Evolutionary conservation across 2,797 vertebrate genomes (phyloP).

Genomic region (Clarias fuscus): DNA sequence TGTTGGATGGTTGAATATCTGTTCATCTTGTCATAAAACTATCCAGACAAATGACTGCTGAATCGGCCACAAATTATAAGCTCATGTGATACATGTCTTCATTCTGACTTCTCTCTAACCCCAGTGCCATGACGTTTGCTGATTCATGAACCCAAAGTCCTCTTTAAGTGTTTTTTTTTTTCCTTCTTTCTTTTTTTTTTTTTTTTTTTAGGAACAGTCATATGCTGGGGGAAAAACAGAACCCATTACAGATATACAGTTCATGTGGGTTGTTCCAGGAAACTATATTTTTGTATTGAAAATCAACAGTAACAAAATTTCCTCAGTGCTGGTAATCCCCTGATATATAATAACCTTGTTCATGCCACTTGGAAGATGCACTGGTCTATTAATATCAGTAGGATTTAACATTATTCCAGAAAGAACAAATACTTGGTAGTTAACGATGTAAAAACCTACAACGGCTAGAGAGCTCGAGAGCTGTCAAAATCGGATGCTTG

Average conservation of each 20-base stretch:
- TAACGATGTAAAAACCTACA: background rate
- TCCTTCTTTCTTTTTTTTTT: background rate
- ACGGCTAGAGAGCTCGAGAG: background rate
- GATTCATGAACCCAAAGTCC: background rate
- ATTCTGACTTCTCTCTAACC: background rate
- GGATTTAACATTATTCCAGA: background rate
- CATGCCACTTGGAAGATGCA: background rate
- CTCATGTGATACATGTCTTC: background rate
- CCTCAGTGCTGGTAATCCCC: background rate
- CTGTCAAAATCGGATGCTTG: background rate
- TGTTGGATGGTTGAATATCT: too few species aligned
- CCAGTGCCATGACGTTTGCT: background rate
- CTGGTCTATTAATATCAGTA: background rate
- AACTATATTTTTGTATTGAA: background rate
- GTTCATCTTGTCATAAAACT: background rate
- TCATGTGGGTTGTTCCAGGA: background rate
- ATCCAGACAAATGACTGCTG: background rate
- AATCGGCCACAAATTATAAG: background rate
- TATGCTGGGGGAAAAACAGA: constrained; percentile 1
- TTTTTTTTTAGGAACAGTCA: background rate
- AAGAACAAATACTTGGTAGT: background rate
- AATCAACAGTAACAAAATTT: background rate
- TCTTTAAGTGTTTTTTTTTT: background rate
- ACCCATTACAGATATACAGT: background rate
- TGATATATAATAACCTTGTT: background rate